These are phyloP conservation scores for Diabrotica virgifera DNA, from an alignment of 1,140 invertebrate species.

Conservation along the genomic window DNA sequence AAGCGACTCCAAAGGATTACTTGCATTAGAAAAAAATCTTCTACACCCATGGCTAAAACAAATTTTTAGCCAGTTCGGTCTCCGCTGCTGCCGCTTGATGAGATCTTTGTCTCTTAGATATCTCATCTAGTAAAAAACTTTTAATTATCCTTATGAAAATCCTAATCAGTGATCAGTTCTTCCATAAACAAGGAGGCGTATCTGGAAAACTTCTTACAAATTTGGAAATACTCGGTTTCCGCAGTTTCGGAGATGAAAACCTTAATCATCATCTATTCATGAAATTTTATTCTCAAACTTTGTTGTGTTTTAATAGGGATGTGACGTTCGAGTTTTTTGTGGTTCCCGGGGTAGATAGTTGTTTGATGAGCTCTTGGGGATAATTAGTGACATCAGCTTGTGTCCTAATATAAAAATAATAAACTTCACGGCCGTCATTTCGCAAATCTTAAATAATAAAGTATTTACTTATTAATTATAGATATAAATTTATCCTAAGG, in stretches of 20 bases:
- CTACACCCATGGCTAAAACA: background rate
- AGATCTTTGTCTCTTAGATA: background rate
- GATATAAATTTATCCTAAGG: too few species aligned
- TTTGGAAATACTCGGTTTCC: background rate
- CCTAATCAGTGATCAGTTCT: slow-evolving; percentile 2
- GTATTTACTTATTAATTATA: too few species aligned
- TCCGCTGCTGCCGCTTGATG: background rate
- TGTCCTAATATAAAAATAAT: too few species aligned
- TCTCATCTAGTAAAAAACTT: background rate
- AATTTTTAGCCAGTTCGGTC: background rate
- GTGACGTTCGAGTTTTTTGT: background rate
- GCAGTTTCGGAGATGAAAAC: background rate
- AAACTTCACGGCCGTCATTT: too few species aligned
- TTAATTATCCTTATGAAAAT: slow-evolving; percentile 3
- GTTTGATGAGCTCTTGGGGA: too few species aligned
- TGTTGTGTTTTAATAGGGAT: background rate
- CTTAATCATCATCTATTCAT: background rate
- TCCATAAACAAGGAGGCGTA: background rate
- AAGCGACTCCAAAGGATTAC: too few species aligned
- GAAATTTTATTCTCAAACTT: background rate
- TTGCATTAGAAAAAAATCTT: background rate
- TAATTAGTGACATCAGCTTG: too few species aligned
- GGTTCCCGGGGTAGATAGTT: too few species aligned
- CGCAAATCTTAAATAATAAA: too few species aligned
- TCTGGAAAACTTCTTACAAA: slow-evolving; percentile 1